Evolutionary conservation across 2,113 vertebrate genomes (phyloP), one percentile per base, ranked within the genome.

Genomic region (Scytalopus superciliaris): DNA sequence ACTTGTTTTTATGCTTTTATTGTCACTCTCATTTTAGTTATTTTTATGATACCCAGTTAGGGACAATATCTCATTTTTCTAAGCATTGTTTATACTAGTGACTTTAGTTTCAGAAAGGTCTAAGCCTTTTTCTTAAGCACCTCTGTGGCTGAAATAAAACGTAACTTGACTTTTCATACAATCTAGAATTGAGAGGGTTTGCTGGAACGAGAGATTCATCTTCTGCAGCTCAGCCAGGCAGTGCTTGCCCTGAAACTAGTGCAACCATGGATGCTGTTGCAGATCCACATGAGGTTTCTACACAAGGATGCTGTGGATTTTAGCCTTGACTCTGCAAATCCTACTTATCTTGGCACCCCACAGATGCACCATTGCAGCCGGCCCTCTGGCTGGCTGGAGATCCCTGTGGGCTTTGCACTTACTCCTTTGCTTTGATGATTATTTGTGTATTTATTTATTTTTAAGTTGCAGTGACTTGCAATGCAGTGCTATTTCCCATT

Each of bases 231-330:
- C 33, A 55, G 67, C 19, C 49, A 74, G 44, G 49, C 57, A 82
- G 47, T 60, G 16, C 45, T 77, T 77, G 39, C 49, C 59, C 63
- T 72, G 82, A 94, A 92, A 31, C 19, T 47, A 44, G 21, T 28
- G 12, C 17, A 39, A 4, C 33, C 0, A 0, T n/a, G 56, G 18
- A 55, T 77, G 55, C 0, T 0, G 25, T 33, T 74, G 45, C 53
- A 76, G 37, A 60, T 39, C 37, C 49, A 12, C 1, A 1, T 22
- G 44, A 74, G n/a, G 49, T 55, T 77, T 68, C 66, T 76, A 5
- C 50, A 56, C 11, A 28, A 82, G 77, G 19, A 9, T 68, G 64
- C 40, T 42, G 44, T 27, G 16, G 42, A 60, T 84, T 93, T 82
- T 22, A 59, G 64, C 44, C 47, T 55, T 28, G 56, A 64, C 67